phyloP scores from a whole-genome alignment of 2,113 vertebrate genomes.

The Emydocephalus ijimae region DNA sequence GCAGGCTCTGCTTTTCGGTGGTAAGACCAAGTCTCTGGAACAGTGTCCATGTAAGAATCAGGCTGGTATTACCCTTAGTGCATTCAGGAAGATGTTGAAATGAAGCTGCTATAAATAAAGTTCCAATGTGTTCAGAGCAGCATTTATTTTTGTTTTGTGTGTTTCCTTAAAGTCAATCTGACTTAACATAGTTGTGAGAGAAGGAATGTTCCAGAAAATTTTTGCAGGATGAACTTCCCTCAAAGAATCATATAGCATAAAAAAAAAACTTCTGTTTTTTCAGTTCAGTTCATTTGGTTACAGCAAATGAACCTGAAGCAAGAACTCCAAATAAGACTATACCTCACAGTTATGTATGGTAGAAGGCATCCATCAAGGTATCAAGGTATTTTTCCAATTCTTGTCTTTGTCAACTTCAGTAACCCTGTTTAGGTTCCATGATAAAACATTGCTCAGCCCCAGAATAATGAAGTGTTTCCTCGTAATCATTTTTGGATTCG shows the following conservation, averaged over 20 bases:
- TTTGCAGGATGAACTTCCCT: not conserved
- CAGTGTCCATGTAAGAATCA: not conserved
- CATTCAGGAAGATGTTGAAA: not conserved
- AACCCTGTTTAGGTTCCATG: not conserved
- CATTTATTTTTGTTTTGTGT: not conserved
- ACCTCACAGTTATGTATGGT: not conserved
- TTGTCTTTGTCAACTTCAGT: not conserved
- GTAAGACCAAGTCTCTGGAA: not conserved
- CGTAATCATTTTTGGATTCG: not conserved
- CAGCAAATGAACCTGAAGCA: not conserved
- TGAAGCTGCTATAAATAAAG: not conserved
- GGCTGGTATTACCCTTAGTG: not conserved
- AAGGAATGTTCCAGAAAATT: not conserved
- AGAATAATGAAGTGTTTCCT: not conserved
- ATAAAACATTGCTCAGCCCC: not conserved
- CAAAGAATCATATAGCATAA: not conserved
- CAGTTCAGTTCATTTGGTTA: not conserved
- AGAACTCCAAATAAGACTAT: not conserved
- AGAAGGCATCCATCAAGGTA: not conserved
- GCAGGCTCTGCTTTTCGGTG: not conserved
- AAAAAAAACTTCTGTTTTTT: not conserved
- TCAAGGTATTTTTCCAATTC: not conserved
- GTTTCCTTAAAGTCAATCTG: not conserved
- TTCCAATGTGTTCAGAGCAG: not conserved
- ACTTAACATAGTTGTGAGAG: not conserved